phyloP scores from a whole-genome alignment of 1,140 invertebrate genomes.

The Hyposmocoma kahamanoa region DNA sequence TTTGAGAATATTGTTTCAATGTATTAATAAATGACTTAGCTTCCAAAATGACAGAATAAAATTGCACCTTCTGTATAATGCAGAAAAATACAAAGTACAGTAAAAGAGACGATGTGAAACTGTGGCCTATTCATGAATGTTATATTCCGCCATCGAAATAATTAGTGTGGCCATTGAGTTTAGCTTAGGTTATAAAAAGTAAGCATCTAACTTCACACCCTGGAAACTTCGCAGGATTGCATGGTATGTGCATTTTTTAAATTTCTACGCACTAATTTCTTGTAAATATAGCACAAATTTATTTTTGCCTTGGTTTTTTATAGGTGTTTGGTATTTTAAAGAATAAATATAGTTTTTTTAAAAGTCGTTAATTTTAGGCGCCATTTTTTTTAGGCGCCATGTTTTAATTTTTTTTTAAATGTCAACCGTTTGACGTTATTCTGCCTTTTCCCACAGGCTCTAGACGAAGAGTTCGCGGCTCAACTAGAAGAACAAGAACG shows the following conservation, averaged over 20 bases:
- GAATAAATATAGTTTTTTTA: background rate
- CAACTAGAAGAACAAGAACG: conserved; percentile 79
- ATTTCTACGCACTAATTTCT: background rate
- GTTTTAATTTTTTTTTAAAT: background rate
- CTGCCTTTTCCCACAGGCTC: conserved; percentile 73
- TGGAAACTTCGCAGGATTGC: background rate
- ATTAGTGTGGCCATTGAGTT: no score
- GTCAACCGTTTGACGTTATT: no score
- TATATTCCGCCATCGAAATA: no score
- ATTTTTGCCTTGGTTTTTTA: background rate
- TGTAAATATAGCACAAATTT: background rate
- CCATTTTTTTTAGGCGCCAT: background rate
- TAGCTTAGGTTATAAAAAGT: no score
- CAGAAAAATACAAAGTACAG: no score
- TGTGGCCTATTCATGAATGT: no score
- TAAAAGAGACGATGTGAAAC: no score
- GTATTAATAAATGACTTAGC: no score
- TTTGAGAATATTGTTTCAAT: no score
- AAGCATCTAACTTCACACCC: no score
- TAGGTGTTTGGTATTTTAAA: background rate
- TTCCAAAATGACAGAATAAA: no score
- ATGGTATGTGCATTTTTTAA: conserved; percentile 1
- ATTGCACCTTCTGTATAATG: no score
- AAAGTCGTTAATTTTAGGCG: background rate
- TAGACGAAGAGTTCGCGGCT: conserved; percentile 80